Evolutionary conservation across 2,113 vertebrate species (phyloP).

Genomic region (Nettapus auritus): DNA sequence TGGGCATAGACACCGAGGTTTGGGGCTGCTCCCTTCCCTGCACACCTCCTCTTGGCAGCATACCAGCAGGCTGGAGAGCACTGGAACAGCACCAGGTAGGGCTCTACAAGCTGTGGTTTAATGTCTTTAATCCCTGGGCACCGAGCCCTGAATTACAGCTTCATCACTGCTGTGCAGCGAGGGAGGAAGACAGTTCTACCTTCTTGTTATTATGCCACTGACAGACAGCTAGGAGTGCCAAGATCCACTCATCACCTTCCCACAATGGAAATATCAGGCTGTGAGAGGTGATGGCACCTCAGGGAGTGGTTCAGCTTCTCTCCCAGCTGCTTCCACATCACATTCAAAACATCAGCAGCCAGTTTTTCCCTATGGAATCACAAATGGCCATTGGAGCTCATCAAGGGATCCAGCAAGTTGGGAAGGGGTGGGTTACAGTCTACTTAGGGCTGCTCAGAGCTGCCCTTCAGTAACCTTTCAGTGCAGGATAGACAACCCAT

Average conservation of each 20-base stretch:
- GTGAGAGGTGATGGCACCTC: neutral
- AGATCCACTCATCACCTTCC: neutral
- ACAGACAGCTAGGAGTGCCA: neutral
- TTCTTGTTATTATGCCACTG: neutral
- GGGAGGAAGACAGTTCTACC: neutral
- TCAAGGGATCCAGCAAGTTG: neutral
- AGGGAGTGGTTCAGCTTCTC: neutral
- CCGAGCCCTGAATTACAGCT: neutral
- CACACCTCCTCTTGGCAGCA: neutral
- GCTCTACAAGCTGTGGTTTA: neutral
- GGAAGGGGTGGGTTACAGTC: neutral
- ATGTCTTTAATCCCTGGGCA: neutral
- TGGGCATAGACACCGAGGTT: fast-evolving
- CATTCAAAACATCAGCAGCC: neutral
- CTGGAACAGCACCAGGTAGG: neutral
- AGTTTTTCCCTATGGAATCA: neutral
- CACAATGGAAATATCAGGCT: neutral
- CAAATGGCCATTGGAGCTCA: neutral
- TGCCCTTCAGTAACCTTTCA: neutral
- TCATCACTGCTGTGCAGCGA: neutral
- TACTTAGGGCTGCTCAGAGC: neutral
- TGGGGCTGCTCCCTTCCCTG: neutral
- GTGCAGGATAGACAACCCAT: fast-evolving
- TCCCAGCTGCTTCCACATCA: neutral
- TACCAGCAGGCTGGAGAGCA: neutral